Conservation (phyloP, 2,113 vertebrate species). For the Lophochroa leadbeateri region DNA sequence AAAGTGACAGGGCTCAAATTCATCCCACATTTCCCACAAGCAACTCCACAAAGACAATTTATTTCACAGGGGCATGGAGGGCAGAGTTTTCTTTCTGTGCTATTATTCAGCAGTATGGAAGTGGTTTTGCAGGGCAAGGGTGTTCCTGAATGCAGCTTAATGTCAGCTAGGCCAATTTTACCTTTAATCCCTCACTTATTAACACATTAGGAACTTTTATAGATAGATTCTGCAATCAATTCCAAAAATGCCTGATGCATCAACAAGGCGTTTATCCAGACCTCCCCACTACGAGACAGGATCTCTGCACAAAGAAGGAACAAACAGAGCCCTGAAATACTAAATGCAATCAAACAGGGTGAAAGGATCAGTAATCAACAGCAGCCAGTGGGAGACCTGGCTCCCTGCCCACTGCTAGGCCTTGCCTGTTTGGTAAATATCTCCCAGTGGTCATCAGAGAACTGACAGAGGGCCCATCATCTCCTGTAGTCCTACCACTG, state of each 20-base stretch:
- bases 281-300: neutral
- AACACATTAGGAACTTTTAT: neutral
- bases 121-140: too few species aligned
- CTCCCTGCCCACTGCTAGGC: neutral
- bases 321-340: neutral
- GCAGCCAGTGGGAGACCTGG: slow-evolving; percentile 8
- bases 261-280: neutral
- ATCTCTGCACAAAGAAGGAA: neutral
- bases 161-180: neutral
- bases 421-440: slow-evolving; percentile 35
- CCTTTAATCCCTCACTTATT: neutral
- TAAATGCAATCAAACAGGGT: neutral
- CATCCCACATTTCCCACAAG: neutral
- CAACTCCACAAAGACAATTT: neutral
- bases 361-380: slow-evolving; percentile 19
- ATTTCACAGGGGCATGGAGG: neutral
- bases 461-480: slow-evolving; percentile 25
- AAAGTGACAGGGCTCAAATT: neutral
- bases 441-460: neutral
- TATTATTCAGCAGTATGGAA: neutral
- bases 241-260: neutral
- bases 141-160: neutral
- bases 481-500: neutral
- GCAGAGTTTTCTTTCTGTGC: neutral
- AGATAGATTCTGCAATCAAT: neutral